Evolutionary conservation across 2,888 invertebrate species (phyloP).

Genomic region (Hipparchia sbordonii): DNA sequence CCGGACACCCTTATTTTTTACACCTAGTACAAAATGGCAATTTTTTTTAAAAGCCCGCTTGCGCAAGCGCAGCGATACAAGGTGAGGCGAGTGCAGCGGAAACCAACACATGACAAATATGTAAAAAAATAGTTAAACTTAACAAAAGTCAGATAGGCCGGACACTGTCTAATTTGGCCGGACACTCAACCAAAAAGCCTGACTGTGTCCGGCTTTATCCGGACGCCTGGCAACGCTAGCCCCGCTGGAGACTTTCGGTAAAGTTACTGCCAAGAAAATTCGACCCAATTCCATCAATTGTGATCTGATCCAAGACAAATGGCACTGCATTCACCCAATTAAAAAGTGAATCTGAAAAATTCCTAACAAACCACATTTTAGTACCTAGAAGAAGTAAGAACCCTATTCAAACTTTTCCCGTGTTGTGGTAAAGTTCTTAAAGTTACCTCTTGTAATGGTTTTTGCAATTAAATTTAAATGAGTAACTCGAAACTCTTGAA

Average conservation of each 20-base stretch:
- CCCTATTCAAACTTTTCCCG: background rate
- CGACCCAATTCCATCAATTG: conserved; percentile 1
- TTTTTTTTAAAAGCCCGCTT: too few species aligned
- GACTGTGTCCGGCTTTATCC: too few species aligned
- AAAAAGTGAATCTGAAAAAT: conserved; percentile 11
- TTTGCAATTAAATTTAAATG: conserved; percentile 19
- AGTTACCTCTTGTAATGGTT: conserved; percentile 15
- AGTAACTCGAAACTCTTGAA: conserved; percentile 8
- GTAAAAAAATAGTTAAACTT: too few species aligned
- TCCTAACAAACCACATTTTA: background rate
- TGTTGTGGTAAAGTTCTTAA: background rate
- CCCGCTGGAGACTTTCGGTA: background rate
- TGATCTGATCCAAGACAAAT: conserved; percentile 6
- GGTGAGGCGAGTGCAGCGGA: too few species aligned
- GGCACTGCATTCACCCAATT: conserved; percentile 12
- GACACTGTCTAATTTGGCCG: too few species aligned
- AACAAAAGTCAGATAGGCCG: too few species aligned
- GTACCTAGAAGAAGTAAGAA: background rate
- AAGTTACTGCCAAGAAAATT: conserved; percentile 7
- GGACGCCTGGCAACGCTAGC: too few species aligned
- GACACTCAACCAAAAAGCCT: too few species aligned
- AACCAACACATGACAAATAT: too few species aligned
- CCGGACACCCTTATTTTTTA: too few species aligned
- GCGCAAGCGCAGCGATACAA: too few species aligned
- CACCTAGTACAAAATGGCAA: too few species aligned